Evolutionary conservation across 2,888 invertebrate species (phyloP).

Genomic region (Orchesellides sinensis): DNA sequence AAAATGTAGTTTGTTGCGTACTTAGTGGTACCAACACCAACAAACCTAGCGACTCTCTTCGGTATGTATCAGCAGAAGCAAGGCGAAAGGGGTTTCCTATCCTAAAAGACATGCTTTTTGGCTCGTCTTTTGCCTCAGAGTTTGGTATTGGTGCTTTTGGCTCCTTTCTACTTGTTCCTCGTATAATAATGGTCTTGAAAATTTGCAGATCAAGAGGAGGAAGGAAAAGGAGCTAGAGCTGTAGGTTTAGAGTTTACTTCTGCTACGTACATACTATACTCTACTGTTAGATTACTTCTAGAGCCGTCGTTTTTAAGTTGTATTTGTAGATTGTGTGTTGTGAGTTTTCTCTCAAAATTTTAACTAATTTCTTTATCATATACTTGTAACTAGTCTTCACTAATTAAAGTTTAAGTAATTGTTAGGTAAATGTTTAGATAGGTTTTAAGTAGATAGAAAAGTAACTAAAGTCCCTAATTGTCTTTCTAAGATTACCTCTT

Average conservation of each 20-base stretch:
- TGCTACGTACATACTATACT: slow-evolving; percentile 30
- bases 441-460: slow-evolving; percentile 27
- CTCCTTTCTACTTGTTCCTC: slow-evolving; percentile 30
- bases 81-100: slow-evolving; percentile 48
- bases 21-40: slow-evolving; percentile 30
- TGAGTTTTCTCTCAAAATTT: slow-evolving; percentile 59
- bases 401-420: slow-evolving; percentile 48
- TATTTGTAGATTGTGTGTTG: slow-evolving; percentile 61
- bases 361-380: slow-evolving; percentile 52
- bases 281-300: slow-evolving; percentile 28
- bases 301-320: slow-evolving; percentile 63
- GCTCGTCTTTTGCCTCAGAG: slow-evolving; percentile 36
- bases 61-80: slow-evolving; percentile 27
- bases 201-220: slow-evolving; percentile 53
- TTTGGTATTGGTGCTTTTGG: slow-evolving; percentile 49
- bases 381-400: slow-evolving; percentile 54
- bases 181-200: slow-evolving; percentile 20
- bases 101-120: slow-evolving; percentile 50
- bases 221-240: slow-evolving; percentile 52
- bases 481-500: slow-evolving; percentile 51
- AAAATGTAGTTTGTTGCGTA: too few species aligned
- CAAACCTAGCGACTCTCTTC: slow-evolving; percentile 60
- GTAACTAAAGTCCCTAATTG: slow-evolving; percentile 41
- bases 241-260: slow-evolving; percentile 41
- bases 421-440: slow-evolving; percentile 21